Evolutionary conservation across 92 coral and sea anemone species (phyloP), one percentile per base, ranked within the genome.

Genomic region (Palythoa caribaeorum): DNA sequence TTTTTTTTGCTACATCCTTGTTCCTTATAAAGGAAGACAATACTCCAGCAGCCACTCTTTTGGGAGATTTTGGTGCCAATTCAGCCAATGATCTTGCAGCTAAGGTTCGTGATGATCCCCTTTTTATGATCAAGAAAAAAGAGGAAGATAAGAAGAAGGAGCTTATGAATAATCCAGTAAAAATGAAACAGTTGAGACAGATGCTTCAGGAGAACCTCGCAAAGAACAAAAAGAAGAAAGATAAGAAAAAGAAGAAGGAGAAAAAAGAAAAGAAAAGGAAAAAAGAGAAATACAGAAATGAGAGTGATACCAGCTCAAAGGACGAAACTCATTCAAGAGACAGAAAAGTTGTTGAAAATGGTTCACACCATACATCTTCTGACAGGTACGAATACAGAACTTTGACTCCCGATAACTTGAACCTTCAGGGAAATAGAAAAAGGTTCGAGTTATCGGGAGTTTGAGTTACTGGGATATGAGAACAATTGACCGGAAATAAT

Each of bases 131-230:
- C 69, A 97, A 94, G 92, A 97, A 94, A 86, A 97, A 97, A 76
- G 99, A 97, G 73, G 98, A 92, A 65, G 99, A 97, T 71, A 97
- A 95, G 90, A 91, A 94, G 47, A 97, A 97, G 73, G 99, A 97
- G 55, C 93, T 97, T 38, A 69, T 94, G 12, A 90, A 94, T 48
- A 97, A 97, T 86, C 99, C 99, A 13, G 96, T 97, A 66, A 96
- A 96, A 87, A 95, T 97, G 99, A 97, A 97, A 83, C 98, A 95
- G 52, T 84, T 97, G 71, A 94, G 94, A 59, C 93, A 94, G 90
- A 89, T 97, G 94, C 96, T 97, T 13, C 93, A 97, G 88, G 97
- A 90, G 38, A 96, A 94, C 76, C 87, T 97, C 60, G 88, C 79
- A 9, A 92, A 94, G 80, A 92, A 94, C 77, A 92, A 86, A 76